Percentiles rank a stretch among this genome's conserved stretches.
Evolutionary conservation across 1,140 invertebrate genomes (phyloP).

Genomic region (Drosophila sucinea): DNA sequence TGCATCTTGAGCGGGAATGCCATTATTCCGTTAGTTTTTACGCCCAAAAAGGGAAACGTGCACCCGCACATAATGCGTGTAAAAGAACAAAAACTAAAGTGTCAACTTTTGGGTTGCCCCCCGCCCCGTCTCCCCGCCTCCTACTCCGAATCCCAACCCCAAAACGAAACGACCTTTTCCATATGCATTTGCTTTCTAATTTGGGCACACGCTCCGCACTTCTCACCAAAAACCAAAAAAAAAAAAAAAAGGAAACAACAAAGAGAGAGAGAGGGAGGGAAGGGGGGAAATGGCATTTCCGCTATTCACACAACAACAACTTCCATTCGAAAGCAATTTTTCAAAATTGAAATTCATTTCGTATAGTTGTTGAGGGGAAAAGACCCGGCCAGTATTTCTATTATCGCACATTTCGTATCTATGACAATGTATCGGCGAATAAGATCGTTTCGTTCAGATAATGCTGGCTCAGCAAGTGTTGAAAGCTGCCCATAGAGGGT

Average conservation of each 20-base stretch:
- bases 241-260: constrained; percentile 16
- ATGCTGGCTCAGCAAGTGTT: constrained; percentile 62
- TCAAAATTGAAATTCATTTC: constrained; percentile 80
- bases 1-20: constrained; percentile 69
- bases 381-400: constrained; percentile 30
- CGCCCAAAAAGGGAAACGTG: constrained; percentile 50
- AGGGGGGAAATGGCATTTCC: constrained; percentile 60
- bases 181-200: constrained; percentile 71
- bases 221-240: constrained; percentile 39
- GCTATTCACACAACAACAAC: constrained; percentile 67
- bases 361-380: constrained; percentile 21
- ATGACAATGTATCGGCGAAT: constrained; percentile 64
- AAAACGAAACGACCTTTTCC: constrained; percentile 14
- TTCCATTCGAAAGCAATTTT: constrained; percentile 71
- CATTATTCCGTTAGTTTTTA: constrained; percentile 57
- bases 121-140: constrained; percentile 18
- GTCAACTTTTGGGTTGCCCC: constrained; percentile 63
- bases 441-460: constrained; percentile 63
- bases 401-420: constrained; percentile 60
- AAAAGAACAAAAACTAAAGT: constrained; percentile 58
- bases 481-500: constrained; percentile 48
- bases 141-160: not conserved
- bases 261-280: constrained; percentile 3
- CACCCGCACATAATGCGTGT: constrained; percentile 71
- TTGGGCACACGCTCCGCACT: constrained; percentile 69